Percentiles rank a stretch among this genome's conserved stretches.
Conservation (phyloP, 1,140 invertebrate species). For the Pachypeltis micranthus region DNA sequence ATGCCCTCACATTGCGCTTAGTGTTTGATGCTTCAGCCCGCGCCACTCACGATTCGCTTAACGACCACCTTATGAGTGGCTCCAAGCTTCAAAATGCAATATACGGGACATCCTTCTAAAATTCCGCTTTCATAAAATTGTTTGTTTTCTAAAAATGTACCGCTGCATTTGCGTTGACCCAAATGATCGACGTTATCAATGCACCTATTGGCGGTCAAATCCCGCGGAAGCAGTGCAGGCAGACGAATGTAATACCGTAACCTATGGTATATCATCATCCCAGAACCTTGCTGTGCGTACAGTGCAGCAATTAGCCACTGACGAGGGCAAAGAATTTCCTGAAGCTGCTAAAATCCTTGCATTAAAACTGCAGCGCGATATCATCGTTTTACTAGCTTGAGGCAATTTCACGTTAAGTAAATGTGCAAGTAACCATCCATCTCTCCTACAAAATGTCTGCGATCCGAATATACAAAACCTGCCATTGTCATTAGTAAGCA, state of each 20-base stretch:
- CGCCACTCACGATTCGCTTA: conserved; percentile 33
- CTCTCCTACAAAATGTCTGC: conserved; percentile 3
- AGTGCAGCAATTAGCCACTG: conserved; percentile 30
- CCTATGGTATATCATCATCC: conserved; percentile 32
- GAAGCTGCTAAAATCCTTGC: conserved; percentile 26
- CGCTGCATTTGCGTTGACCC: conserved; percentile 28
- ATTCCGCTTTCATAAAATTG: conserved; percentile 32
- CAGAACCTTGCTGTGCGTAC: conserved; percentile 30
- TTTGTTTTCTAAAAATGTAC: conserved; percentile 36
- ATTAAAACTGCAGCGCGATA: conserved; percentile 15
- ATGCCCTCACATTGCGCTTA: conserved; percentile 31
- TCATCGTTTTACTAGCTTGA: conserved; percentile 17
- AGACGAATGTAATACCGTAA: conserved; percentile 31
- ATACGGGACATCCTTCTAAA: conserved; percentile 34
- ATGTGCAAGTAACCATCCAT: conserved; percentile 12
- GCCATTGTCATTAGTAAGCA: background rate
- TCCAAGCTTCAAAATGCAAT: conserved; percentile 36
- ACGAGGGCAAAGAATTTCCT: conserved; percentile 26
- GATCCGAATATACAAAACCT: background rate
- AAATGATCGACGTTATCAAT: conserved; percentile 12
- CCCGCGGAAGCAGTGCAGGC: conserved; percentile 17
- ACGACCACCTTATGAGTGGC: conserved; percentile 33
- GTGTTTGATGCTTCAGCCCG: conserved; percentile 34
- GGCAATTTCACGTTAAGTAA: conserved; percentile 25
- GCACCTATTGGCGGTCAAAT: conserved; percentile 26